These are phyloP conservation scores for Pteria penguin DNA, from an alignment of 2,888 invertebrate species.

Conservation along the genomic window DNA sequence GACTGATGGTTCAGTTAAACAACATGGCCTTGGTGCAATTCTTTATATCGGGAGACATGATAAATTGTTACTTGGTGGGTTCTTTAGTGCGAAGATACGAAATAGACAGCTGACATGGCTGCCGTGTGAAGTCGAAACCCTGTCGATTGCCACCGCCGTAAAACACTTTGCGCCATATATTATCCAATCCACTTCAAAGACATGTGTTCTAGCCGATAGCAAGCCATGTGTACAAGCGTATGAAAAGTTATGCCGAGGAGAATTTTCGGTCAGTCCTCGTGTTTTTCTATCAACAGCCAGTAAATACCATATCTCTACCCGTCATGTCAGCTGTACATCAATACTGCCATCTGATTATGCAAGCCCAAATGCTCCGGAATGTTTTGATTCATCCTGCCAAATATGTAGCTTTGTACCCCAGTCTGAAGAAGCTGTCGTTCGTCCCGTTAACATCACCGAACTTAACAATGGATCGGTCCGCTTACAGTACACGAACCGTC, in stretches of 20 bases:
- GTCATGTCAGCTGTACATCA: not conserved
- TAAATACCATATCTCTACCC: not conserved
- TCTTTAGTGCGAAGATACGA: conserved; percentile 29
- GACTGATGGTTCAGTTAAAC: conserved; percentile 26
- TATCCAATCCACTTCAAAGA: conserved; percentile 35
- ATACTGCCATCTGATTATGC: not conserved
- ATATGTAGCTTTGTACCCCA: not conserved
- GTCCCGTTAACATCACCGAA: not conserved
- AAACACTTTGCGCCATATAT: conserved; percentile 51
- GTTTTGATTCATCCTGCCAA: not conserved
- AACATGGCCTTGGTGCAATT: conserved; percentile 11
- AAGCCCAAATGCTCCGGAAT: not conserved
- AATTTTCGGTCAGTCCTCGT: conserved; percentile 44
- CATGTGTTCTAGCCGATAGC: conserved; percentile 41
- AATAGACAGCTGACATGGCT: conserved; percentile 28
- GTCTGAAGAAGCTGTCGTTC: not conserved
- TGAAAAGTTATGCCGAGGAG: conserved; percentile 41
- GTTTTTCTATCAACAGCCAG: conserved; percentile 32
- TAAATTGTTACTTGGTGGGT: conserved; percentile 1
- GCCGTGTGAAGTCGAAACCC: conserved; percentile 28
- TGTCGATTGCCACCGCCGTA: conserved; percentile 13
- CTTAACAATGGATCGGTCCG: not conserved
- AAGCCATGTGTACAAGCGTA: conserved; percentile 40
- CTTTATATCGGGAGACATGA: conserved; percentile 2
- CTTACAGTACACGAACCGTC: not conserved